Conservation (phyloP, 2,888 invertebrate genomes). For the Eueremaeus valkanovi region DNA sequence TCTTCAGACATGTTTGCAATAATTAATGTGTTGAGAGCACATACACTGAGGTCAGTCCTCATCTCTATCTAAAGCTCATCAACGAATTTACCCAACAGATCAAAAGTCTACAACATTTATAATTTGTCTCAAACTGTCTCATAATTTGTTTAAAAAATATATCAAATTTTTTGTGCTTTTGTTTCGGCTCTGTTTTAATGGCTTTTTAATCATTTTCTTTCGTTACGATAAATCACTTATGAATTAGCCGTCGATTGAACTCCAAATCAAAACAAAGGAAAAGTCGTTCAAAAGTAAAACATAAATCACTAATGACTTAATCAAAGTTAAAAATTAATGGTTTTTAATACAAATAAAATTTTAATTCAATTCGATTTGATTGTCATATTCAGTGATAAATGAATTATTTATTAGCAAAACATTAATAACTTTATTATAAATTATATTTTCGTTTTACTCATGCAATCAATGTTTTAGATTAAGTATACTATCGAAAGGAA, state of each 20-base stretch:
- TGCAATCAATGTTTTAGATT: background rate
- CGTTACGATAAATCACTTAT: background rate
- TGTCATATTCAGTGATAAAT: background rate
- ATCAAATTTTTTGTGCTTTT: background rate
- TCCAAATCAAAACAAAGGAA: too few relatives aligned
- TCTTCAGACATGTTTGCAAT: slow-evolving; percentile 18
- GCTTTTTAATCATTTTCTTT: background rate
- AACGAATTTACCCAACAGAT: background rate
- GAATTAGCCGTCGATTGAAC: background rate
- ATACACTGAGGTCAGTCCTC: background rate
- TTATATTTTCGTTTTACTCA: background rate
- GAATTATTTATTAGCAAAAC: background rate
- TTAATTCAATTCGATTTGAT: background rate
- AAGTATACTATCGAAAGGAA: background rate
- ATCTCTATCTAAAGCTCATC: background rate
- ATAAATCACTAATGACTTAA: background rate
- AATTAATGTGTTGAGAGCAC: slow-evolving; percentile 8
- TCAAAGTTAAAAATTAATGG: background rate
- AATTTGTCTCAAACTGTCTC: background rate
- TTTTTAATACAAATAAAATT: background rate
- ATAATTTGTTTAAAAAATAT: background rate
- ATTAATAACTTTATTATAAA: background rate
- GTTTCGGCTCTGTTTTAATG: background rate
- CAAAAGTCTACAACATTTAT: background rate
- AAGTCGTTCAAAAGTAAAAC: background rate